Evolutionary conservation across 2,888 invertebrate genomes (phyloP).

Genomic region (Tyria jacobaeae): DNA sequence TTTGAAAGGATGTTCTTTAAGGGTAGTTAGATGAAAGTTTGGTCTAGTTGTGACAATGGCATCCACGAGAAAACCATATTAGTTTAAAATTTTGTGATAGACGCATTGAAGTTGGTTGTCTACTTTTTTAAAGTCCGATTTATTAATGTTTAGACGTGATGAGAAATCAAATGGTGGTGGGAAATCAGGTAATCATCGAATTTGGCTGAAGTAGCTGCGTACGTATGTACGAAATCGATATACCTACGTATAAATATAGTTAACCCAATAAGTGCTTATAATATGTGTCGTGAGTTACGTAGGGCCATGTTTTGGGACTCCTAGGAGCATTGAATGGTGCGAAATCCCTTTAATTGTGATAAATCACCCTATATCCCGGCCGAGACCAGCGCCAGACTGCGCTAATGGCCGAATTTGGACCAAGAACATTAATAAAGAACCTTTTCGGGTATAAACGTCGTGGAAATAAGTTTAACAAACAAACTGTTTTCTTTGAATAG

Average conservation of each 20-base stretch:
- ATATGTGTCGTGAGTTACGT: conserved; percentile 24
- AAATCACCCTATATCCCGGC: conserved; percentile 73
- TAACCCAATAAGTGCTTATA: conserved; percentile 12
- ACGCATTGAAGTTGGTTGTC: too few relatives aligned
- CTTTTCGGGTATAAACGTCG: conserved; percentile 58
- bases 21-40: too few relatives aligned
- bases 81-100: too few relatives aligned
- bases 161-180: too few relatives aligned
- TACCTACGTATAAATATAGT: conserved; percentile 9
- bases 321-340: conserved; percentile 37
- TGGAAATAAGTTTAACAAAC: conserved; percentile 39
- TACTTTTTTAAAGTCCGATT: too few relatives aligned
- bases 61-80: too few relatives aligned
- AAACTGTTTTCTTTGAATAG: conserved; percentile 31
- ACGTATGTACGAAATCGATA: conserved; percentile 6
- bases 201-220: not conserved
- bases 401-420: conserved; percentile 75
- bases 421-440: conserved; percentile 68
- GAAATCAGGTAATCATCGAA: too few relatives aligned
- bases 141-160: too few relatives aligned
- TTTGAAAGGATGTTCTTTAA: too few relatives aligned
- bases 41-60: too few relatives aligned
- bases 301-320: conserved; percentile 45
- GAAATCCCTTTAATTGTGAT: conserved; percentile 80
- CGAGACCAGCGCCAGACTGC: conserved; percentile 73